A percentile compares a stretch with the other conserved stretches of the same genome.
Evolutionary conservation across 2,113 vertebrate species (phyloP).

Genomic region (Semicossyphus pulcher): DNA sequence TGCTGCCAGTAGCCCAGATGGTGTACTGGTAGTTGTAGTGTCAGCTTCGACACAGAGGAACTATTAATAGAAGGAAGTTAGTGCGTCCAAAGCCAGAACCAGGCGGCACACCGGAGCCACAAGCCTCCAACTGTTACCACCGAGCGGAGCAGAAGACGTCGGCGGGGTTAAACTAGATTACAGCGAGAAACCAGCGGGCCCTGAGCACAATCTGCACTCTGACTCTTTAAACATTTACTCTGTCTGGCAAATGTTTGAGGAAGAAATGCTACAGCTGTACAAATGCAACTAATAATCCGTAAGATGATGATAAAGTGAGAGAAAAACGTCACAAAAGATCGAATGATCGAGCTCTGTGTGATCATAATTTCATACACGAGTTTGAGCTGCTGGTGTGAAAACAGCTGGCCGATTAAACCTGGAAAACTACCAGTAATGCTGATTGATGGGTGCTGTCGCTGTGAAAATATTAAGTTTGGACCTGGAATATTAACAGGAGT

Average conservation of each 20-base stretch:
- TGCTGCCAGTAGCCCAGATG: slow-evolving; percentile 67
- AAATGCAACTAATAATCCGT: background rate
- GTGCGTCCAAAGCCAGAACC: slow-evolving; percentile 27
- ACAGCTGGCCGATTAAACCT: slow-evolving; percentile 41
- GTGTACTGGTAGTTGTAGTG: slow-evolving; percentile 33
- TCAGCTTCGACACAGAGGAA: slow-evolving; percentile 33
- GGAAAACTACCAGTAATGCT: background rate
- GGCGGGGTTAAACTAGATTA: slow-evolving; percentile 15
- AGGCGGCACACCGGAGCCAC: slow-evolving; percentile 4
- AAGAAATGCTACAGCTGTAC: background rate
- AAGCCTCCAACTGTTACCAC: slow-evolving; percentile 20
- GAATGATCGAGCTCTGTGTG: background rate
- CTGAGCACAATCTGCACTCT: background rate
- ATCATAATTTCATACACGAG: background rate
- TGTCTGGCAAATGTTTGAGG: slow-evolving; percentile 1
- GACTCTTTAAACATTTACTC: background rate
- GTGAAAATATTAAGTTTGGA: background rate
- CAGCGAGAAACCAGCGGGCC: background rate
- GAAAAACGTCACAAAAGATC: background rate
- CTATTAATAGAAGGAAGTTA: slow-evolving; percentile 60
- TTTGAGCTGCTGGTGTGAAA: background rate
- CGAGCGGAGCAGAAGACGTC: slow-evolving; percentile 9
- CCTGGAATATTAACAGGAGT: background rate
- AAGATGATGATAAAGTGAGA: background rate
- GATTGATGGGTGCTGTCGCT: slow-evolving; percentile 9